A percentile compares a stretch with the other conserved stretches of the same genome.
Conservation (phyloP, 1,140 invertebrate species). For the Drosophila lowei region DNA sequence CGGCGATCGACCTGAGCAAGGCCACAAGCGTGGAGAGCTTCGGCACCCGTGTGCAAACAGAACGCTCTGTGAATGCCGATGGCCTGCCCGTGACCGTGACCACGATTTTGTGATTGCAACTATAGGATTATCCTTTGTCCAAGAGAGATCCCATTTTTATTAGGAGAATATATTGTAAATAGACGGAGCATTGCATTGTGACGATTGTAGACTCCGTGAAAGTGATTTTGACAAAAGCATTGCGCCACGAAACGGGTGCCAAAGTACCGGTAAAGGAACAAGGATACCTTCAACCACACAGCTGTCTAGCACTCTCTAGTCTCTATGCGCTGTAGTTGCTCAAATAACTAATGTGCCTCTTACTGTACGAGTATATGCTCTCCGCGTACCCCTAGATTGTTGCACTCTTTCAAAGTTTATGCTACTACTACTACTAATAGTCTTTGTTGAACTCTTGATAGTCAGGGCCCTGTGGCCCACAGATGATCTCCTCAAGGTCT, state of each 20-base stretch:
- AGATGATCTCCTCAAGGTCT: no score
- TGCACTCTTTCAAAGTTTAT: slow-evolving; percentile 70
- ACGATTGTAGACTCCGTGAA: no score
- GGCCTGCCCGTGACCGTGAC: slow-evolving; percentile 75
- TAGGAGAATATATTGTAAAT: neutral
- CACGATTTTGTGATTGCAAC: slow-evolving; percentile 81
- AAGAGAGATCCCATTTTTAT: neutral
- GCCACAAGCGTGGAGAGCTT: slow-evolving; percentile 71
- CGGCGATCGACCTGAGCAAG: slow-evolving; percentile 76
- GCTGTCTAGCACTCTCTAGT: slow-evolving; percentile 53
- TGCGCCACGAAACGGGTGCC: slow-evolving; percentile 18
- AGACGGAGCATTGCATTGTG: neutral
- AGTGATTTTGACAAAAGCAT: no score
- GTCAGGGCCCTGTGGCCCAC: neutral
- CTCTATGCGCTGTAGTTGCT: slow-evolving; percentile 51
- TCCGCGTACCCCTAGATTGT: slow-evolving; percentile 44
- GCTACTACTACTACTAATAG: slow-evolving; percentile 23
- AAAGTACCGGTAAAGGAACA: slow-evolving; percentile 18
- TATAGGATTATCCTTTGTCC: slow-evolving; percentile 15
- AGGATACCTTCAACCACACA: slow-evolving; percentile 34
- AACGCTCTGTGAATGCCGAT: slow-evolving; percentile 68
- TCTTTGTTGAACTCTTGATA: slow-evolving; percentile 44
- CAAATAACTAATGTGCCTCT: slow-evolving; percentile 73
- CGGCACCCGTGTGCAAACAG: slow-evolving; percentile 58
- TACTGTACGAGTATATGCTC: slow-evolving; percentile 38